phyloP scores from a whole-genome alignment of 1,140 invertebrate genomes.

The Formica selysi region DNA sequence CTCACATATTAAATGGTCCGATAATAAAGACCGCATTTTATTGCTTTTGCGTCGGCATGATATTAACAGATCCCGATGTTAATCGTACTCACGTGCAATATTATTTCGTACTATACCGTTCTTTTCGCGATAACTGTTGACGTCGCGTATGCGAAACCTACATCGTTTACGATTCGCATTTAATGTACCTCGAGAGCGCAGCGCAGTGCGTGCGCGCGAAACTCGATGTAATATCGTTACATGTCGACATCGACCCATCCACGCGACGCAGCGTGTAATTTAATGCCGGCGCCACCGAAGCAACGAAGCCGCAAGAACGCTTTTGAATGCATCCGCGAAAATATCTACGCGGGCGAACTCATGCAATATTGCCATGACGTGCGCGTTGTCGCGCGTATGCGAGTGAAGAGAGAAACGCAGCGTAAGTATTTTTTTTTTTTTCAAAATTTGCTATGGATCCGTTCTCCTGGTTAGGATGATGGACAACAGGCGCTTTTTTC shows the following conservation, averaged over 20 bases:
- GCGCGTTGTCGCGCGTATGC: conserved; percentile 24
- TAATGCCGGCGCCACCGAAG: conserved; percentile 37
- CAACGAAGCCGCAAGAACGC: conserved; percentile 6
- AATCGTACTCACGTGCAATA: background rate
- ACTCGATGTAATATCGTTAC: conserved; percentile 61
- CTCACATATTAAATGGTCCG: conserved; percentile 24
- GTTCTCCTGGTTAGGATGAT: background rate
- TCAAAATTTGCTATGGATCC: conserved; percentile 12
- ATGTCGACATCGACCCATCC: conserved; percentile 25
- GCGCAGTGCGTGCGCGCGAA: background rate
- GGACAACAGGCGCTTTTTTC: background rate
- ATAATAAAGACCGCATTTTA: conserved; percentile 27
- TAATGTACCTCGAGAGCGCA: conserved; percentile 44
- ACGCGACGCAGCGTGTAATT: conserved; percentile 43
- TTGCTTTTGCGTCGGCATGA: background rate
- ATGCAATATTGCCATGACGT: conserved; percentile 7
- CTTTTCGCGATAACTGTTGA: conserved; percentile 49
- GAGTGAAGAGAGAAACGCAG: conserved; percentile 29
- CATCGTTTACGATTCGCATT: conserved; percentile 60
- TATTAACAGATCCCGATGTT: background rate
- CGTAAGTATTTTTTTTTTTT: conserved; percentile 5
- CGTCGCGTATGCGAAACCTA: conserved; percentile 16
- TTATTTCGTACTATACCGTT: conserved; percentile 11
- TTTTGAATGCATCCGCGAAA: conserved; percentile 43
- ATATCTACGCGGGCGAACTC: conserved; percentile 41